These are phyloP conservation scores for Aspiorhynchus laticeps DNA, from an alignment of 2,113 vertebrate species.

Conservation along the genomic window DNA sequence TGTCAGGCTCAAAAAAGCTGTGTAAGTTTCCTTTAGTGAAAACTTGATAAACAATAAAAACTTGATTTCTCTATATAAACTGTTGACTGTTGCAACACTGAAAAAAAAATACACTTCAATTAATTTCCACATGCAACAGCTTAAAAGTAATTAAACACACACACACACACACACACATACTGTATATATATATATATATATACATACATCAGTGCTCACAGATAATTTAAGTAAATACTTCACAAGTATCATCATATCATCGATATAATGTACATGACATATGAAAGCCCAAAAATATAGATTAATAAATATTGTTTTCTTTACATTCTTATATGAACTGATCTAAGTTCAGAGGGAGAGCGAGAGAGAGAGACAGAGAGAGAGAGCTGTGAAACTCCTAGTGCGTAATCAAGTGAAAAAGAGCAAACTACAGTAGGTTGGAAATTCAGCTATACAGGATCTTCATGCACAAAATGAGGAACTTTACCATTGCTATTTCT, in stretches of 20 bases:
- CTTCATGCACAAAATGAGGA: neutral
- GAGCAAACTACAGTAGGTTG: neutral
- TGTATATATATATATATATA: too few species aligned
- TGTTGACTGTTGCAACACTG: neutral
- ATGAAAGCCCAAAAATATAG: neutral
- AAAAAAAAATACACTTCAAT: neutral
- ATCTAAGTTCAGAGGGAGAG: neutral
- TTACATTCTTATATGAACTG: neutral
- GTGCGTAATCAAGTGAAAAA: neutral
- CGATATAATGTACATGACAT: neutral
- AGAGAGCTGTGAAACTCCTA: neutral
- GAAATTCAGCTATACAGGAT: neutral
- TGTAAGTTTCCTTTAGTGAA: neutral
- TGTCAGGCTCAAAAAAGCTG: slow-evolving; percentile 30
- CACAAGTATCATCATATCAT: neutral
- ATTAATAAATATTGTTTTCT: neutral
- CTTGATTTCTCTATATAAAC: neutral
- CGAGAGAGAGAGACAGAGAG: neutral
- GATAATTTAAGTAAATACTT: neutral
- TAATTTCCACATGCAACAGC: neutral
- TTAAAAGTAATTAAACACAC: neutral
- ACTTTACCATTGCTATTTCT: neutral
- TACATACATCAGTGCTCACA: neutral
- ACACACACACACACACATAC: too few species aligned
- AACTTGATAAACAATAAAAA: neutral